Conservation (phyloP, 2,113 vertebrate genomes). For the Eulemur macaco region DNA sequence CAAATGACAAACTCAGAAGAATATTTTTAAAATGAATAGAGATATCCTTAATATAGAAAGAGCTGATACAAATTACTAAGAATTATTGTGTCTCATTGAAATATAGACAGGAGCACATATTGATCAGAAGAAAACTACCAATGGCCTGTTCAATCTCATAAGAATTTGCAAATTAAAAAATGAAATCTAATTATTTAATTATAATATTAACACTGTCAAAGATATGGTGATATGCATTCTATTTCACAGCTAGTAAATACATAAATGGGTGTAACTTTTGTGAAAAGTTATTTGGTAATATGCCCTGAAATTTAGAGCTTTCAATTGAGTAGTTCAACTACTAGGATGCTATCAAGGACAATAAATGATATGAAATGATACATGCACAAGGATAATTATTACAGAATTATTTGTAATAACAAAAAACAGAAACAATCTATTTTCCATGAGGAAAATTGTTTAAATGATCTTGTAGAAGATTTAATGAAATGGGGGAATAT, state of each 20-base stretch:
- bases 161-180: background rate
- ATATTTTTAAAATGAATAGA: background rate
- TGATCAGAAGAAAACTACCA: background rate
- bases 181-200: background rate
- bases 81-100: background rate
- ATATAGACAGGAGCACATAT: background rate
- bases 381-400: background rate
- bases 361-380: background rate
- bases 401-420: background rate
- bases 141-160: background rate
- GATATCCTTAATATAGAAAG: background rate
- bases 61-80: background rate
- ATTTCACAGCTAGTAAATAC: background rate
- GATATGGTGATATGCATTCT: background rate
- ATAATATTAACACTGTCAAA: conserved; percentile 20
- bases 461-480: background rate
- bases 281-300: conserved; percentile 2
- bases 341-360: background rate
- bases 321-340: background rate
- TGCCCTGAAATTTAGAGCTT: background rate
- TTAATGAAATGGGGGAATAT: background rate
- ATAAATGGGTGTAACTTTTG: background rate
- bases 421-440: background rate
- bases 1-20: background rate
- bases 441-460: background rate